Evolutionary conservation across 2,113 vertebrate species (phyloP).

Genomic region (Tragelaphus buxtoni): DNA sequence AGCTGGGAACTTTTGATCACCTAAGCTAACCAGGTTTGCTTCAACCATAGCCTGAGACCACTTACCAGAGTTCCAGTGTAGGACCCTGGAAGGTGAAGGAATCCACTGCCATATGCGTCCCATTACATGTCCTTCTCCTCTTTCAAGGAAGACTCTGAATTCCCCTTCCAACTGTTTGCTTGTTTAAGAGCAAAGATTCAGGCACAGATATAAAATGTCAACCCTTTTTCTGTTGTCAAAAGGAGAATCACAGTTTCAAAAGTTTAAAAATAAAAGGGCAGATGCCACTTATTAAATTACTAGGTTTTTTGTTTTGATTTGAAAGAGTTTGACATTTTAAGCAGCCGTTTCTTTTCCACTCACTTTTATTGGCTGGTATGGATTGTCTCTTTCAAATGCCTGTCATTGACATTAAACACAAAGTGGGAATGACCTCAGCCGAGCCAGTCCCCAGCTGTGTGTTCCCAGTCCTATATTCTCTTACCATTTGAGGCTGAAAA

Average conservation of each 20-base stretch:
- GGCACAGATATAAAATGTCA: slow-evolving; percentile 75
- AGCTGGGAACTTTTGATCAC: neutral
- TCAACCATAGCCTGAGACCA: neutral
- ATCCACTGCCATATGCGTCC: neutral
- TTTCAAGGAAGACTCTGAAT: slow-evolving; percentile 65
- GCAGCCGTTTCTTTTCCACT: slow-evolving; percentile 75
- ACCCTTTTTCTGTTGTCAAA: slow-evolving; percentile 72
- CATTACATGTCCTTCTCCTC: neutral
- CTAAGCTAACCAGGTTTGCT: slow-evolving; percentile 7
- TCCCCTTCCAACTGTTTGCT: slow-evolving; percentile 59
- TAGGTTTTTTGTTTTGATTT: slow-evolving; percentile 82
- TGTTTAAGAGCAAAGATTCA: slow-evolving; percentile 60
- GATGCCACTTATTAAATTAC: slow-evolving; percentile 83
- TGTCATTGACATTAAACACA: slow-evolving; percentile 85
- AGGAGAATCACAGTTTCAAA: slow-evolving; percentile 75
- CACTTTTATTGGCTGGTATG: slow-evolving; percentile 79
- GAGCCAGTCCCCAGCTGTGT: slow-evolving; percentile 77
- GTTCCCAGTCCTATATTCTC: slow-evolving; percentile 68
- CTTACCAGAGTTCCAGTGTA: neutral
- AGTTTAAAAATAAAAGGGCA: slow-evolving; percentile 82
- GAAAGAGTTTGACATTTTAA: slow-evolving; percentile 86
- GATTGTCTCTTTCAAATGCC: slow-evolving; percentile 84
- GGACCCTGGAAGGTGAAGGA: neutral
- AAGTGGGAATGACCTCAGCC: slow-evolving; percentile 81
- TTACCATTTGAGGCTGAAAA: slow-evolving; percentile 75